Evolutionary conservation across 2,797 vertebrate species (phyloP).

Genomic region (Calcarius lapponicus): DNA sequence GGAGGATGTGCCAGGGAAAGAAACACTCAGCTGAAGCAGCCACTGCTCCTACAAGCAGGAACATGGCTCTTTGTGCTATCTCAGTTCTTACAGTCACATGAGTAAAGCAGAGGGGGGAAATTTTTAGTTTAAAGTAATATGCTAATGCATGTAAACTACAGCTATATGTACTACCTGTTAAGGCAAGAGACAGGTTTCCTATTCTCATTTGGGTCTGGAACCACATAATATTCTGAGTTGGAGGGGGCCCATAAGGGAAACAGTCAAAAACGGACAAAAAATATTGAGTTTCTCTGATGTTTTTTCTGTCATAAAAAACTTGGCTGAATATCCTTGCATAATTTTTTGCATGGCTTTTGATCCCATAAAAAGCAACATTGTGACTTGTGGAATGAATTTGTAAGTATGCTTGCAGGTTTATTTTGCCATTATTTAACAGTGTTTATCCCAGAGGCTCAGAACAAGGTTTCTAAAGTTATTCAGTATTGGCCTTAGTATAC

Average conservation of each 20-base stretch:
- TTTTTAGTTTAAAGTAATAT: background rate
- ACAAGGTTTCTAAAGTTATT: background rate
- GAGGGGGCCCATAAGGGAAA: background rate
- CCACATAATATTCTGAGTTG: background rate
- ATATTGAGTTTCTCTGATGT: background rate
- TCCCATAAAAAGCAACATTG: background rate
- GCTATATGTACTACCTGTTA: background rate
- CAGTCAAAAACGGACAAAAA: background rate
- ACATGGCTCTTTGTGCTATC: background rate
- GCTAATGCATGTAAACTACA: background rate
- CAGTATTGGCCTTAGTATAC: background rate
- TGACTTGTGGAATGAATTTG: background rate
- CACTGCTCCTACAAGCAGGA: background rate
- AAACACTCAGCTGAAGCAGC: background rate
- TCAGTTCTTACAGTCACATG: background rate
- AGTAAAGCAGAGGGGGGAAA: background rate
- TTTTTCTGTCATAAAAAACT: background rate
- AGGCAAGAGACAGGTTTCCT: background rate
- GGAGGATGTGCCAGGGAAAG: background rate
- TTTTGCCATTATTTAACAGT: background rate
- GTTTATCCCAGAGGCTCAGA: background rate
- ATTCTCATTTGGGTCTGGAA: background rate
- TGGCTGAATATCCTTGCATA: background rate
- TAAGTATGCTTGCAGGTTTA: background rate
- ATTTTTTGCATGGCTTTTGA: background rate